Base-by-base conservation (phyloP, 1,140 invertebrate genomes). In the Delia radicum region DNA sequence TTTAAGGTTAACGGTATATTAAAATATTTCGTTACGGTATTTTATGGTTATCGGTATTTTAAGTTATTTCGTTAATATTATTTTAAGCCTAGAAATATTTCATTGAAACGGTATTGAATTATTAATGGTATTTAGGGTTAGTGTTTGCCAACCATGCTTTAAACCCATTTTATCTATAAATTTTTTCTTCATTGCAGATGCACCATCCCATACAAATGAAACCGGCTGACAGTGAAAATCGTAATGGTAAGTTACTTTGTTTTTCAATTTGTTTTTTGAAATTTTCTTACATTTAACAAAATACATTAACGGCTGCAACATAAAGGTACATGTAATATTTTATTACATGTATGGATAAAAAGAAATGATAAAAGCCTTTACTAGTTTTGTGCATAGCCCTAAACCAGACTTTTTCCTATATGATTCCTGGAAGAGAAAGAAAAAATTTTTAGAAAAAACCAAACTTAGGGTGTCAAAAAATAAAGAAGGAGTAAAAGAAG, bases 141-240 rank as follows among this genome's bases (percentile, higher is more conserved):
- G n/a, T n/a, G n/a, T n/a, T n/a, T n/a, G n/a, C n/a, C n/a, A n/a
- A n/a, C n/a, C n/a, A n/a, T n/a, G 7, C 10, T 63, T 28, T 63
- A 63, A 28, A 3, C 26, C 5, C 3, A 63, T 28, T 7, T 13
- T 15, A 27, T 28, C 28, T 10, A 63, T 12, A 27, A 10, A 12
- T 7, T 0, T 18, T 33, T 42, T 42, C 37, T 8, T 21, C 13
- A 78, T 94, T 94, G 86, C 93, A 99, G 97, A 99, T 99, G 97
- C 96, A 99, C 87, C 96, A 99, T 90, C 97, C 98, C 26, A 98
- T 99, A 82, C 98, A 99, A 88, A 99, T 99, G 96, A 99, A 99
- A 87, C 98, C 98, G 62, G 98, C 98, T 79, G 98, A 99, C 88
- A 98, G 96, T 87, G 98, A 99, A 89, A 99, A 98, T 87, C 92